Percentiles rank a stretch among this genome's conserved stretches.
Evolutionary conservation across 2,888 invertebrate species (phyloP).

Genomic region (Amphipoea oculea): DNA sequence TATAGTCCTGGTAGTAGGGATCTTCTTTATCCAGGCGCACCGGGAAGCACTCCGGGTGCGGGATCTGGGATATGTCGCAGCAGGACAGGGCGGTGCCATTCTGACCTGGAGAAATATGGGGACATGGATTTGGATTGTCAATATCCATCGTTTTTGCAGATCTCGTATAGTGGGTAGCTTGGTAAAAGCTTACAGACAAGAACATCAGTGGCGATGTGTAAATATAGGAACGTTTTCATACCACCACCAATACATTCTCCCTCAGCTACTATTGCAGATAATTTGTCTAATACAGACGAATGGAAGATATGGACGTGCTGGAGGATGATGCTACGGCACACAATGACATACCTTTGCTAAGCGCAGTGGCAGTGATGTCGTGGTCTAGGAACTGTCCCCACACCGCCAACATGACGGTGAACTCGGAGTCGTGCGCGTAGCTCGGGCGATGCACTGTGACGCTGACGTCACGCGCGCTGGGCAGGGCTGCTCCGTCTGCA

Average conservation of each 20-base stretch:
- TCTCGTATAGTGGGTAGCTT: neutral
- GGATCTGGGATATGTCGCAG: constrained; percentile 85
- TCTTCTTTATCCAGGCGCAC: constrained; percentile 92
- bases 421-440: constrained; percentile 93
- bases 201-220: neutral
- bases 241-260: no score
- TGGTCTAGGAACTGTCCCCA: constrained; percentile 97
- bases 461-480: constrained; percentile 94
- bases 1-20: constrained; percentile 92
- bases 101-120: constrained; percentile 78
- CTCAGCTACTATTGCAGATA: neutral
- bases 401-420: constrained; percentile 96
- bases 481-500: constrained; percentile 89
- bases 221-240: neutral
- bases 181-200: neutral
- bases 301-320: neutral
- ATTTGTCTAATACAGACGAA: neutral
- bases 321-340: neutral
- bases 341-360: constrained; percentile 91
- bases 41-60: constrained; percentile 95
- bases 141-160: neutral
- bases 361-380: constrained; percentile 96
- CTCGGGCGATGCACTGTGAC: constrained; percentile 93
- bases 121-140: neutral
- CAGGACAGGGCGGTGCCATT: constrained; percentile 94